A percentile compares a stretch with the other conserved stretches of the same genome.
Evolutionary conservation across 2,113 vertebrate genomes (phyloP).

Genomic region (Typhlomys cinereus): DNA sequence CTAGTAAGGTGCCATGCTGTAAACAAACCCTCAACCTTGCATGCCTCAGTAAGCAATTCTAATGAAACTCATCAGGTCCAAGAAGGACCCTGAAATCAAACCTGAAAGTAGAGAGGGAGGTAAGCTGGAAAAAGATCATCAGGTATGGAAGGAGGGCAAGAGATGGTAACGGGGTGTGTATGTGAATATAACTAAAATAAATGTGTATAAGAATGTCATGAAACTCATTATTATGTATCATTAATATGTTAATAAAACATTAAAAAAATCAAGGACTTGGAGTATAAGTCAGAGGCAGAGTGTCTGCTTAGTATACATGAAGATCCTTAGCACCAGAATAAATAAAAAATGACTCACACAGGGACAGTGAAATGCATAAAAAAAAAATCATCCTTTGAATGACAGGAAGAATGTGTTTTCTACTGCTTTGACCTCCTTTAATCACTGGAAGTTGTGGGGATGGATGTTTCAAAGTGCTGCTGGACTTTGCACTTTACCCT

Average conservation of each 20-base stretch:
- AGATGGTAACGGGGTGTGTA: not conserved
- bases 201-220: not conserved
- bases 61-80: too few species aligned
- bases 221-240: not conserved
- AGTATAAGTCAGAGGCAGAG: not conserved
- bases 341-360: not conserved
- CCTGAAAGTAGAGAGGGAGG: too few species aligned
- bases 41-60: too few species aligned
- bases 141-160: not conserved
- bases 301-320: not conserved
- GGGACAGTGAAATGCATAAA: not conserved
- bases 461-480: not conserved
- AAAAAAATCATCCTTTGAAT: not conserved
- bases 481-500: not conserved
- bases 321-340: not conserved
- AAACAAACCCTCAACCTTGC: too few species aligned
- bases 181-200: not conserved
- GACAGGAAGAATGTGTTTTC: not conserved
- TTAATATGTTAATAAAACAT: not conserved
- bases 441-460: not conserved
- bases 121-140: too few species aligned
- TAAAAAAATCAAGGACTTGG: not conserved
- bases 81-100: too few species aligned
- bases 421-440: not conserved
- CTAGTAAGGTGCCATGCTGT: too few species aligned